A percentile compares a stretch with the other conserved stretches of the same genome.
Evolutionary conservation across 2,113 vertebrate genomes (phyloP).

Genomic region (Perca fluviatilis): DNA sequence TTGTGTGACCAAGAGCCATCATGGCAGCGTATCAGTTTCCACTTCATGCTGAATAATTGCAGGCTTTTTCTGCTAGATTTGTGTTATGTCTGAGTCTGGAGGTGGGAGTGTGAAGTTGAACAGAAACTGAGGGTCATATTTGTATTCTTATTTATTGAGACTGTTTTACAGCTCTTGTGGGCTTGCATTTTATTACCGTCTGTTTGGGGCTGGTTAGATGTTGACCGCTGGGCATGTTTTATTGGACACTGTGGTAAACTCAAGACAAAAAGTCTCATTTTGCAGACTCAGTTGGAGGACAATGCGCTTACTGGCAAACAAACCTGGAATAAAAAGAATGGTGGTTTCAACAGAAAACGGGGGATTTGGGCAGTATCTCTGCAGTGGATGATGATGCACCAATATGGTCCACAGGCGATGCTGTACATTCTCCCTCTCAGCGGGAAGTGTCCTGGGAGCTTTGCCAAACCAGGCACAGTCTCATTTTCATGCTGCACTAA

Average conservation of each 20-base stretch:
- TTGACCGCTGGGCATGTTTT: slow-evolving; percentile 52
- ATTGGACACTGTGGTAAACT: slow-evolving; percentile 41
- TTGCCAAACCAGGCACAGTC: slow-evolving; percentile 25
- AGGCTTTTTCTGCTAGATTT: slow-evolving; percentile 57
- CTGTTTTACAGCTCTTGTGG: slow-evolving; percentile 62
- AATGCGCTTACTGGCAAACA: slow-evolving; percentile 6
- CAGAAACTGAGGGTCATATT: slow-evolving; percentile 56
- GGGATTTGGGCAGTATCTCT: neutral
- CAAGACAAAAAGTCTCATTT: slow-evolving; percentile 35
- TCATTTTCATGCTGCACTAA: slow-evolving; percentile 33
- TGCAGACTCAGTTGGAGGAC: slow-evolving; percentile 27
- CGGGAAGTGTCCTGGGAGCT: slow-evolving; percentile 31
- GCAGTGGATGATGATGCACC: neutral
- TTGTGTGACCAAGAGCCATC: slow-evolving; percentile 47
- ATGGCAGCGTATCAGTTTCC: slow-evolving; percentile 76
- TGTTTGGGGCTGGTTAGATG: slow-evolving; percentile 59
- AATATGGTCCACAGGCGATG: slow-evolving; percentile 20
- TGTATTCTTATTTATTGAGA: slow-evolving; percentile 56
- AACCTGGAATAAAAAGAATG: neutral
- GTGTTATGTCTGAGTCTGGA: slow-evolving; percentile 60
- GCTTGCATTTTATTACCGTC: slow-evolving; percentile 66
- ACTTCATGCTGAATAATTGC: slow-evolving; percentile 61
- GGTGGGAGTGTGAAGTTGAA: slow-evolving; percentile 49
- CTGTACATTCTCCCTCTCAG: slow-evolving; percentile 16
- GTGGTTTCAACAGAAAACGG: neutral